Evolutionary conservation across 2,888 invertebrate genomes (phyloP).

Genomic region (Pteria penguin): DNA sequence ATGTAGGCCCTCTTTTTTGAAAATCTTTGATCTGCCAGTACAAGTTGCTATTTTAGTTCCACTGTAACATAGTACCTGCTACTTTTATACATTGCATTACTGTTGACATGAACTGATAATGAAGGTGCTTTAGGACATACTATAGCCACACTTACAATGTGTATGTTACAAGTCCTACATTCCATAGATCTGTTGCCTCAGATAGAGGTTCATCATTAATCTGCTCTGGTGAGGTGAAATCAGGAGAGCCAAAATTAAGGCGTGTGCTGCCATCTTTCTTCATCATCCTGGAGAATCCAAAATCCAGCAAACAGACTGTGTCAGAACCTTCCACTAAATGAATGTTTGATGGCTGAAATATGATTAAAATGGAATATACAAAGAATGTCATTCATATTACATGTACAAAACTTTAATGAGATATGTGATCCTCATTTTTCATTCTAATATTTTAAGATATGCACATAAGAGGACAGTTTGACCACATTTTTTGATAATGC

Average conservation of each 20-base stretch:
- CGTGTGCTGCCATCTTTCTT: slow-evolving; percentile 55
- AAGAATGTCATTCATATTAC: no score
- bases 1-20: no score
- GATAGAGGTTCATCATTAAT: slow-evolving; percentile 92
- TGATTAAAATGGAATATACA: not conserved
- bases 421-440: no score
- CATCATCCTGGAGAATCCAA: slow-evolving; percentile 88
- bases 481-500: no score
- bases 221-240: slow-evolving; percentile 90
- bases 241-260: slow-evolving; percentile 77
- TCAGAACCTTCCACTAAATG: slow-evolving; percentile 88
- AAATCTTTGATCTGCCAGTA: not conserved
- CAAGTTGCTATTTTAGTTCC: no score
- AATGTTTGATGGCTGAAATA: slow-evolving; percentile 96
- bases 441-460: no score
- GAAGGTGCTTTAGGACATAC: no score
- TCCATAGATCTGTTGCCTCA: slow-evolving; percentile 85
- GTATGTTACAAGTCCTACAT: slow-evolving; percentile 77
- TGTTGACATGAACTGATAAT: no score
- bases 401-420: not conserved
- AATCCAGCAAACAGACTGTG: slow-evolving; percentile 92
- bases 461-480: no score
- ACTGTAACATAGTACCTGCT: no score
- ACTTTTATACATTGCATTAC: no score
- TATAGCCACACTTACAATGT: slow-evolving; percentile 72